phyloP scores from a whole-genome alignment of 2,113 vertebrate species.

The Neodontobutis hainanensis region DNA sequence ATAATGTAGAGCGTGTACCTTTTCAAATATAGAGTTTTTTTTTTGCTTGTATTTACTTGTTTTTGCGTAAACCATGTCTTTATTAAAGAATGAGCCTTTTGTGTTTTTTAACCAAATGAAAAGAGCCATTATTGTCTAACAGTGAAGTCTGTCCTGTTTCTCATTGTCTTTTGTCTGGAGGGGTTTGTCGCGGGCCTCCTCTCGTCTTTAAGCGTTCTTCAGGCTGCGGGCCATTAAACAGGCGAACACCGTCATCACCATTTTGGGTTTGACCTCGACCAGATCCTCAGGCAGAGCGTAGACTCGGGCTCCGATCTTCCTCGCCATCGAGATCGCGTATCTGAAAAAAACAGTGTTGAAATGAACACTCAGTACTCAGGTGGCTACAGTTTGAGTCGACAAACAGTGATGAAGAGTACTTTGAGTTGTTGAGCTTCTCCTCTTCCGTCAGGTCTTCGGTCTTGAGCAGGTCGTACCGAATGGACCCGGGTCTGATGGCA shows the following conservation, averaged over 20 bases:
- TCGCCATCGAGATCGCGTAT: constrained; percentile 95
- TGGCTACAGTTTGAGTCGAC: too few relatives aligned
- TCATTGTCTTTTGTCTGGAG: background rate
- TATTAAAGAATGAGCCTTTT: too few relatives aligned
- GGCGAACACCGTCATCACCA: constrained; percentile 99
- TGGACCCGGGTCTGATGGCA: constrained; percentile 90
- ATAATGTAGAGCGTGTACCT: too few relatives aligned
- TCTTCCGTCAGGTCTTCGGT: constrained; percentile 86
- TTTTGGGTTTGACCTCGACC: constrained; percentile 97
- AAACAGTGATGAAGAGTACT: constrained; percentile 77
- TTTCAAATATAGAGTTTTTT: too few relatives aligned
- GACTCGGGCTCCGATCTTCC: constrained; percentile 95
- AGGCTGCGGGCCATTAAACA: constrained; percentile 95
- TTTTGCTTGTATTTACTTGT: too few relatives aligned
- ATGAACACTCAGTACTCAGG: too few relatives aligned
- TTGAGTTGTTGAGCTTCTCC: constrained; percentile 95
- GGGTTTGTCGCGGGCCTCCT: background rate
- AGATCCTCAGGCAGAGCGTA: constrained; percentile 96
- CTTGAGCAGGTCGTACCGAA: constrained; percentile 94
- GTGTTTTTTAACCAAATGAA: too few relatives aligned
- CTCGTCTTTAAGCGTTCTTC: constrained; percentile 80
- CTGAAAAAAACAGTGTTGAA: constrained; percentile 60
- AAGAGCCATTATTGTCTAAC: too few relatives aligned
- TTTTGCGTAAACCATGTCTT: too few relatives aligned
- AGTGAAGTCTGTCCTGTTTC: background rate